Evolutionary conservation across 2,888 invertebrate species (phyloP).

Genomic region (Drosophila pegasa): DNA sequence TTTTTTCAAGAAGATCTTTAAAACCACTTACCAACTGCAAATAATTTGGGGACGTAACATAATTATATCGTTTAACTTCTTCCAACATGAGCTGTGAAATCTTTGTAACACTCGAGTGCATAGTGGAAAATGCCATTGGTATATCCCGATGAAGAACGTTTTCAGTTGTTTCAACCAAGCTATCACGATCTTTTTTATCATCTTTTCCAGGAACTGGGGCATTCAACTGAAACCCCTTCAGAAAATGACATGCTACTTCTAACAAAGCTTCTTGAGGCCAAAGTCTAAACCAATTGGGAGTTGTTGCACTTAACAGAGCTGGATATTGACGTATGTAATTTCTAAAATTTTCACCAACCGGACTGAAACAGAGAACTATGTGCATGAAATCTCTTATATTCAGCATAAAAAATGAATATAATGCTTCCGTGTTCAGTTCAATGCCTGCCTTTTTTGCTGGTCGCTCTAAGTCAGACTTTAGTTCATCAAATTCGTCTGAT

Average conservation of each 20-base stretch:
- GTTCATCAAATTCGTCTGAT: constrained; percentile 94
- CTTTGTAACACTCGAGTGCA: constrained; percentile 92
- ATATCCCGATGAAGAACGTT: constrained; percentile 88
- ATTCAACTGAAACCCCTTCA: constrained; percentile 90
- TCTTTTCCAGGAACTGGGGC: constrained; percentile 89
- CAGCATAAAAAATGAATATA: constrained; percentile 91
- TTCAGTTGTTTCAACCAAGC: constrained; percentile 85
- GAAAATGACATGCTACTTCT: constrained; percentile 94
- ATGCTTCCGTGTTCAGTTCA: constrained; percentile 88
- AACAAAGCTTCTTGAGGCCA: constrained; percentile 95
- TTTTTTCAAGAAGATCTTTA: constrained; percentile 90
- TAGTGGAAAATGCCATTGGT: constrained; percentile 91
- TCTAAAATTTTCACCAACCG: constrained; percentile 93
- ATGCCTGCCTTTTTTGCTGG: constrained; percentile 83
- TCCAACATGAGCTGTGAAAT: constrained; percentile 90
- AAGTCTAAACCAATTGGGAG: constrained; percentile 95
- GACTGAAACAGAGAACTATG: constrained; percentile 94
- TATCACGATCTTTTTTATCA: constrained; percentile 61
- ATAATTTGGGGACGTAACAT: constrained; percentile 95
- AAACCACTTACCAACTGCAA: constrained; percentile 93
- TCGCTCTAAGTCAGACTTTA: constrained; percentile 77
- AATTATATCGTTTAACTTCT: constrained; percentile 93
- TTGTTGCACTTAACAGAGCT: constrained; percentile 93
- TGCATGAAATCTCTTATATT: constrained; percentile 91
- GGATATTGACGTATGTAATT: constrained; percentile 95